Evolutionary conservation across 1,140 invertebrate genomes (phyloP).

Genomic region (Drosophila kanapiae): DNA sequence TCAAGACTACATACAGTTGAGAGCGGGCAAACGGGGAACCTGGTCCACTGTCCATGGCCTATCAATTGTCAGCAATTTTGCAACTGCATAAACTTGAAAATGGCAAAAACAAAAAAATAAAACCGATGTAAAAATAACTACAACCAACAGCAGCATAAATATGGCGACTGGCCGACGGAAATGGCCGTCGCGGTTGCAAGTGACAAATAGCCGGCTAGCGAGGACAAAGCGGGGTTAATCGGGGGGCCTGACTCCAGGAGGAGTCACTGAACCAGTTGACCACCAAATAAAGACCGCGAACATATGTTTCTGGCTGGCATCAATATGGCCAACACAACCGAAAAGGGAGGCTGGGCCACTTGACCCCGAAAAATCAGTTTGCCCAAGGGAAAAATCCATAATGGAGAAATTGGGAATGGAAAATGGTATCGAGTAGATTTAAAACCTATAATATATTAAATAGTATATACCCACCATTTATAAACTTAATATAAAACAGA

Average conservation of each 20-base stretch:
- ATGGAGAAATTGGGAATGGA: background rate
- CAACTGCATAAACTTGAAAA: conserved; percentile 55
- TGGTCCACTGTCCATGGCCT: conserved; percentile 48
- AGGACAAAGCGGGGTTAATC: conserved; percentile 32
- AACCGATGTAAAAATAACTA: conserved; percentile 26
- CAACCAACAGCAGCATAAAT: conserved; percentile 40
- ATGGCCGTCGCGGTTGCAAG: conserved; percentile 74
- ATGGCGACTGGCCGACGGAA: conserved; percentile 57
- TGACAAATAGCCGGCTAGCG: conserved; percentile 73
- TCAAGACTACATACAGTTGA: conserved; percentile 15
- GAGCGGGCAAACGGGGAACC: background rate
- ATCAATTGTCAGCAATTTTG: conserved; percentile 76
- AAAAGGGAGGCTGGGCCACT: conserved; percentile 13
- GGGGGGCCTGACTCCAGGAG: conserved; percentile 6
- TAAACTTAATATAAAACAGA: background rate
- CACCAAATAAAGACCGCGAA: conserved; percentile 80
- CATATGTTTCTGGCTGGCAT: conserved; percentile 75
- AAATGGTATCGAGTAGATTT: background rate
- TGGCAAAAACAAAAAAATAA: conserved; percentile 4
- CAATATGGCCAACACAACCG: conserved; percentile 27
- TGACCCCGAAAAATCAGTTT: conserved; percentile 18
- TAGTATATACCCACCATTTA: background rate
- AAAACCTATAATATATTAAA: background rate
- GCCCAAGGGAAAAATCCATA: background rate
- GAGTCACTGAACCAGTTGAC: conserved; percentile 50